Conservation (phyloP, 2,113 vertebrate genomes). For the Mugil cephalus region DNA sequence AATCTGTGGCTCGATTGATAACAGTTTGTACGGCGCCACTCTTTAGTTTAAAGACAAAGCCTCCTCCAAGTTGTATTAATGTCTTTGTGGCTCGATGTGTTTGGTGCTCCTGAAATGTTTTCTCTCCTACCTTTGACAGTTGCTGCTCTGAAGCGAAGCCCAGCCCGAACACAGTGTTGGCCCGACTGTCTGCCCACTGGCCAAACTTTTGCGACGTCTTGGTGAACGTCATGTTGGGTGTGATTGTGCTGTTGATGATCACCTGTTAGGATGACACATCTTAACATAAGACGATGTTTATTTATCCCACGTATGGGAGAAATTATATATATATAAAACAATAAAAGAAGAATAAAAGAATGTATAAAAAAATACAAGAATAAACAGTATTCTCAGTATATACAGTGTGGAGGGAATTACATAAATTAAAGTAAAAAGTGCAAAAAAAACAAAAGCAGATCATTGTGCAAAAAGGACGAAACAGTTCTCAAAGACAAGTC, state of each 20-base stretch:
- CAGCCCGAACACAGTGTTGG: constrained; percentile 96
- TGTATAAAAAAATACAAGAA: no score
- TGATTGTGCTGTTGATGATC: constrained; percentile 99
- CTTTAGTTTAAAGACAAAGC: no score
- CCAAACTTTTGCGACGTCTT: constrained; percentile 98
- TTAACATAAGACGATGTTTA: no score
- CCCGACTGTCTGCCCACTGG: constrained; percentile 98
- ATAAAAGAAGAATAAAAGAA: no score
- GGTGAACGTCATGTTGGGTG: constrained; percentile 98
- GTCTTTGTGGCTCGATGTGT: not conserved
- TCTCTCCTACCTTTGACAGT: constrained; percentile 89
- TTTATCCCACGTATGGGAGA: no score
- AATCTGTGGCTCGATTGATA: constrained; percentile 1
- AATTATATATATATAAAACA: no score
- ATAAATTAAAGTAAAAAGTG: no score
- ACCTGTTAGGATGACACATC: constrained; percentile 83
- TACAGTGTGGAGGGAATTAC: no score
- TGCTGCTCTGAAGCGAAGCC: constrained; percentile 95
- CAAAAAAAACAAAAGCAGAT: no score
- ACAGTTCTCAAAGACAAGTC: no score
- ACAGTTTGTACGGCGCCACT: not conserved
- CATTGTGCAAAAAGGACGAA: no score
- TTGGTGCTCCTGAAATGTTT: not conserved
- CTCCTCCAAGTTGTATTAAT: not conserved
- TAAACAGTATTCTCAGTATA: no score